phyloP scores from a whole-genome alignment of 2,113 vertebrate species.

The Jaculus jaculus region DNA sequence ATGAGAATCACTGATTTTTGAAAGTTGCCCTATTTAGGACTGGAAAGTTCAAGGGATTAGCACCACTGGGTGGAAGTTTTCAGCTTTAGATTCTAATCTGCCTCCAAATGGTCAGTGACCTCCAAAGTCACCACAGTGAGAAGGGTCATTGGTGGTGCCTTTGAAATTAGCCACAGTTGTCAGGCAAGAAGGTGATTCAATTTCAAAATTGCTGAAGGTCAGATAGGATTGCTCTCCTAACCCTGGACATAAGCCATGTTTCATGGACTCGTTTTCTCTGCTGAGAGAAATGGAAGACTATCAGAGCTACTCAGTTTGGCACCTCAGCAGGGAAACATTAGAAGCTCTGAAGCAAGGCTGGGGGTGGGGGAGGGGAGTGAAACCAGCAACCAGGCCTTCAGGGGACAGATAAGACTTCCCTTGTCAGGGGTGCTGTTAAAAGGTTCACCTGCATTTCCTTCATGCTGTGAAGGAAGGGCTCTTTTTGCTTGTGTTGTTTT shows the following conservation, averaged over 20 bases:
- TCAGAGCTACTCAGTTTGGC: background rate
- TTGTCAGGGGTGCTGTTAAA: constrained; percentile 7
- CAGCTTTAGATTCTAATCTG: constrained; percentile 40
- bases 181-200: background rate
- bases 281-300: background rate
- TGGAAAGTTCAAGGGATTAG: constrained; percentile 10
- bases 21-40: constrained; percentile 34
- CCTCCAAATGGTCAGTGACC: constrained; percentile 32
- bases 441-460: background rate
- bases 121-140: background rate
- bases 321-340: background rate
- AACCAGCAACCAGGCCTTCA: background rate
- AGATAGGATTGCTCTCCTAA: background rate
- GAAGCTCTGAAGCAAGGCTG: background rate
- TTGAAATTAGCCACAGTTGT: constrained; percentile 44
- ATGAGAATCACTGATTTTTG: background rate
- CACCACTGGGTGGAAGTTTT: background rate
- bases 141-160: background rate
- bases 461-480: background rate
- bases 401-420: background rate
- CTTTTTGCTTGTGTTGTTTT: background rate
- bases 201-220: constrained; percentile 34
- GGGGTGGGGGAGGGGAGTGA: background rate
- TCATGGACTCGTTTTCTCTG: constrained; percentile 41
- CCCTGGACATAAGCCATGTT: background rate